Base-by-base conservation (phyloP, 2,797 vertebrate species). In the Enteromius radiatus region DNA sequence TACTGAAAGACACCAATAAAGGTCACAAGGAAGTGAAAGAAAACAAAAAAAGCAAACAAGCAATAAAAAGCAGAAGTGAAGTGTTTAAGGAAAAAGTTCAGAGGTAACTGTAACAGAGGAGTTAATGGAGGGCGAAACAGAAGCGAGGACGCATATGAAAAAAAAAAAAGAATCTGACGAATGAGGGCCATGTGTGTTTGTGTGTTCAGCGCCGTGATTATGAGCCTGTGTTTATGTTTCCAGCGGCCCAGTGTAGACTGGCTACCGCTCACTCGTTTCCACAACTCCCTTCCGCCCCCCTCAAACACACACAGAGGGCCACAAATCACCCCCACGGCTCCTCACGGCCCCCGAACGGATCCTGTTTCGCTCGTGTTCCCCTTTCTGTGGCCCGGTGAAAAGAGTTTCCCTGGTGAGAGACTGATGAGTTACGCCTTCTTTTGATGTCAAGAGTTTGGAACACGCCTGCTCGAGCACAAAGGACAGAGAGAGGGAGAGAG, bases 361-460 rank as follows among this genome's bases (percentile, higher is more conserved):
- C 74, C 74, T 26, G 84, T 85, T 81, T 81, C 67, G 33, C 79
- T 81, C 84, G 15, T 82, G 74, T 81, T 65, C 36, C 92, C 90
- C 91, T 91, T 84, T 91, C 92, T 92, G 90, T 86, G 59, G 63
- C 6, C 76, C 7, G 28, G 86, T 93, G 91, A 94, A 93, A 93
- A 85, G 90, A 89, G 89, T 89, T 89, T 90, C 87, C 84, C 89
- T 83, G 91, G 93, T 92, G 92, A 93, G 90, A 91, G 92, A 92
- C 92, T 93, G 93, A 91, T 94, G 93, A 93, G 94, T 94, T 92
- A 92, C 90, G 90, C 87, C 84, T 91, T 91, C 89, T 92, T 94
- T 94, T 95, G 94, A 94, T 94, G 93, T 93, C 91, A 93, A 94
- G 91, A 92, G 92, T 93, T 93, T 87, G 92, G 91, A 85, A 91